These are phyloP conservation scores for Crossaster papposus DNA, from an alignment of 53 echinoderm and acorn worm species.

Conservation along the genomic window DNA sequence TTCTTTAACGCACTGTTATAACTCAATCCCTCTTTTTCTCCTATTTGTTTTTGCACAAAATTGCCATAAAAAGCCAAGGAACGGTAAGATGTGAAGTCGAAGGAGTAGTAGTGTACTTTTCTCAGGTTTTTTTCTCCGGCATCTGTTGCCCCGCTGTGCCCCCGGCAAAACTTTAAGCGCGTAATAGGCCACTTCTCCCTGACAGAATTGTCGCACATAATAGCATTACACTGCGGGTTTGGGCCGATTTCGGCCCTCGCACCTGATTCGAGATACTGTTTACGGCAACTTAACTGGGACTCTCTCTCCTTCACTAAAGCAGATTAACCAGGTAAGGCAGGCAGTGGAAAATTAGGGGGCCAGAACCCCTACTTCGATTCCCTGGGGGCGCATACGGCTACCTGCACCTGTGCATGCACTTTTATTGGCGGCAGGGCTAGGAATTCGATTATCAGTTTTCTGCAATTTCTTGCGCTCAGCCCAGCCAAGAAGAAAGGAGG, in stretches of 20 bases:
- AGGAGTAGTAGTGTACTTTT: conserved; percentile 7
- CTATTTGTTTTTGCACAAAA: background rate
- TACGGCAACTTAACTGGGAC: conserved; percentile 8
- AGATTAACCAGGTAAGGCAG: conserved; percentile 36
- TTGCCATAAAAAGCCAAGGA: background rate
- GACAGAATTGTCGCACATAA: conserved; percentile 34
- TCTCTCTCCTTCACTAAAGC: conserved; percentile 33
- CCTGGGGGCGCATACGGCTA: background rate
- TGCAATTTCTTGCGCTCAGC: conserved; percentile 21
- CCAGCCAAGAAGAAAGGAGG: background rate
- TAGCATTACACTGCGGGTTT: conserved; percentile 53
- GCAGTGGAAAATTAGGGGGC: conserved; percentile 25
- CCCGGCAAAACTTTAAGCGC: conserved; percentile 34
- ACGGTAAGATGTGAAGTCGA: background rate
- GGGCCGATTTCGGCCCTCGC: conserved; percentile 34
- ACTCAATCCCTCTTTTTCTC: background rate
- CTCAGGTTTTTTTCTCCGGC: conserved; percentile 2
- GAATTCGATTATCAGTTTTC: conserved; percentile 50
- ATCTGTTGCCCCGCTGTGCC: conserved; percentile 42
- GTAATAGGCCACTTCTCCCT: conserved; percentile 44
- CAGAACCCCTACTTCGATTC: background rate
- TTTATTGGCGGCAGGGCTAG: conserved; percentile 25
- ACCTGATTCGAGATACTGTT: conserved; percentile 37
- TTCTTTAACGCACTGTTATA: background rate
- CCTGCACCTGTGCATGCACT: conserved; percentile 56